These are phyloP conservation scores for Tetragnatha montana DNA, from an alignment of 2,888 invertebrate genomes.

Conservation along the genomic window DNA sequence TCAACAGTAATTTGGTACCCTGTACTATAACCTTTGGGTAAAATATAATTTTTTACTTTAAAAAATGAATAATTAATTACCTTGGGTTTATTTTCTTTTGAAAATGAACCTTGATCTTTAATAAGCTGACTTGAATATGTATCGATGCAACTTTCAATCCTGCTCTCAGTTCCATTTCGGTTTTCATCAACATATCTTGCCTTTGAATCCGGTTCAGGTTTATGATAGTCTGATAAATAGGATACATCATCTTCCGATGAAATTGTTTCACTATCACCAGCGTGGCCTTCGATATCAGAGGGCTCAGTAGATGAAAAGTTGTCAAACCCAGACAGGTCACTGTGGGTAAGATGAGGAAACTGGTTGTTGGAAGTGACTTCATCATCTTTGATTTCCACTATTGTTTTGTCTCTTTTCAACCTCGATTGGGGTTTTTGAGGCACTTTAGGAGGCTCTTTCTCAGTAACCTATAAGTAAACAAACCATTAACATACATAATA, in stretches of 20 bases:
- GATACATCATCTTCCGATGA: constrained; percentile 62
- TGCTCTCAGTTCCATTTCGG: not conserved
- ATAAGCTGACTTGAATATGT: not conserved
- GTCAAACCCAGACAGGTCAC: constrained; percentile 32
- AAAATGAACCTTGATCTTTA: not conserved
- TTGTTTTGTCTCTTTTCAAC: constrained; percentile 20
- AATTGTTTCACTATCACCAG: constrained; percentile 56
- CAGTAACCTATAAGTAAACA: constrained; percentile 29
- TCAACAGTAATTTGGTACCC: too few relatives aligned
- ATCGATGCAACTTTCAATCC: not conserved
- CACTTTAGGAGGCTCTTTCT: constrained; percentile 63
- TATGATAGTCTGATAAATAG: constrained; percentile 21
- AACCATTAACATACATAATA: too few relatives aligned
- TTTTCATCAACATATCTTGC: constrained; percentile 32
- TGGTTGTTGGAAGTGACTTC: not conserved
- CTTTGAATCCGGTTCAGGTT: constrained; percentile 15
- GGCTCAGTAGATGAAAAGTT: constrained; percentile 58
- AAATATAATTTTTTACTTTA: too few relatives aligned
- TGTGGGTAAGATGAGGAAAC: constrained; percentile 3
- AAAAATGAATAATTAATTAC: constrained; percentile 13
- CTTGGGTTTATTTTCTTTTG: constrained; percentile 15
- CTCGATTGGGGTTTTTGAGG: constrained; percentile 57
- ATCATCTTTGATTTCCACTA: constrained; percentile 15
- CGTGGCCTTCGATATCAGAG: constrained; percentile 63
- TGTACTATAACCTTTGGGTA: too few relatives aligned